A percentile compares a stretch with the other conserved stretches of the same genome.
These are phyloP conservation scores for Romanogobio albipinnatus DNA, from an alignment of 2,113 vertebrate species.

Conservation along the genomic window DNA sequence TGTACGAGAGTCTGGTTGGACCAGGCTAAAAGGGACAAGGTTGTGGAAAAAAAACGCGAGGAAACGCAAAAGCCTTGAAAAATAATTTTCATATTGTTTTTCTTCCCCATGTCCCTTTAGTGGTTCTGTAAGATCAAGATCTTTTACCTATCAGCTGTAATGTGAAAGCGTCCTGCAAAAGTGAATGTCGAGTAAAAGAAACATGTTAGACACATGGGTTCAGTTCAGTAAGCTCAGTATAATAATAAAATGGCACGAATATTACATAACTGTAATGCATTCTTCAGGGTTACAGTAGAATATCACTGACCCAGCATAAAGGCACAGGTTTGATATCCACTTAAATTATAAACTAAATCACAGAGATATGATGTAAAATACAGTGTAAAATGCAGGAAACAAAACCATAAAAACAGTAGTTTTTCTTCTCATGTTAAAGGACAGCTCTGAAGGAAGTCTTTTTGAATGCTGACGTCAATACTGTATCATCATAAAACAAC, in stretches of 20 bases:
- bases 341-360: constrained; percentile 33
- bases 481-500: neutral
- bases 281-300: neutral
- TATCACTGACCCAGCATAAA: constrained; percentile 7
- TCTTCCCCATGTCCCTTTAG: too few relatives aligned
- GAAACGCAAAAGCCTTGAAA: too few relatives aligned
- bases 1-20: too few relatives aligned
- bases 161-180: constrained; percentile 1
- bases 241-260: constrained; percentile 35
- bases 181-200: constrained; percentile 1
- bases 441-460: neutral
- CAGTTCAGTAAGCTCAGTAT: constrained; percentile 24
- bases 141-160: too few relatives aligned
- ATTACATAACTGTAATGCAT: constrained; percentile 29
- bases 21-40: too few relatives aligned
- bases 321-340: constrained; percentile 33
- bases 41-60: too few relatives aligned
- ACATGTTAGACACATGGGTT: constrained; percentile 20
- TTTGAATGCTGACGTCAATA: neutral
- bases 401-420: neutral
- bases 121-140: too few relatives aligned
- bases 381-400: constrained; percentile 5
- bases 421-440: constrained; percentile 20
- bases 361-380: constrained; percentile 40
- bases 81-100: too few relatives aligned